Percentiles rank a stretch among this genome's conserved stretches.
These are phyloP conservation scores for Alaudala cheleensis DNA, from an alignment of 2,113 vertebrate genomes.

Conservation along the genomic window DNA sequence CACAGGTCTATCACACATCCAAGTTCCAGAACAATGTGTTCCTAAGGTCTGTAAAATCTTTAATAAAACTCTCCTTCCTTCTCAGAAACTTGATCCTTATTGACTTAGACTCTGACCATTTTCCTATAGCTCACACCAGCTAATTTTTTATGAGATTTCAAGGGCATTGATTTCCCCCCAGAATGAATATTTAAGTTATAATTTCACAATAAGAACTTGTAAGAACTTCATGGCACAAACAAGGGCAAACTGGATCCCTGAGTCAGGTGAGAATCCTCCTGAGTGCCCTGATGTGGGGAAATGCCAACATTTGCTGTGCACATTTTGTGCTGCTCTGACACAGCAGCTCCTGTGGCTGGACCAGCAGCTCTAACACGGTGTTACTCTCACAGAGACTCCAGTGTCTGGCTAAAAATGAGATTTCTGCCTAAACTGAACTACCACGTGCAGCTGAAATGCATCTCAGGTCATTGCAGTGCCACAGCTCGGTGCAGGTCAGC, in stretches of 20 bases:
- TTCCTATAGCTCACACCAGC: neutral
- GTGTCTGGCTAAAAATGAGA: neutral
- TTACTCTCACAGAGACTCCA: neutral
- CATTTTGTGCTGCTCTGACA: neutral
- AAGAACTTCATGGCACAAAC: neutral
- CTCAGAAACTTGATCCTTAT: neutral
- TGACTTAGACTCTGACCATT: neutral
- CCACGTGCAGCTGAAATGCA: neutral
- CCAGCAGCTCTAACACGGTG: accelerated
- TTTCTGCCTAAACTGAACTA: neutral
- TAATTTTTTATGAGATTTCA: neutral
- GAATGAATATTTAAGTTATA: neutral
- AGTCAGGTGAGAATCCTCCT: neutral
- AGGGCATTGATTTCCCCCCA: neutral
- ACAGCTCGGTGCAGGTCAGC: neutral
- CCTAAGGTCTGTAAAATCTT: slow-evolving; percentile 6
- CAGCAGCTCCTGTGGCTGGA: neutral
- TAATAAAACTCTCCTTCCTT: slow-evolving; percentile 14
- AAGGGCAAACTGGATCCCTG: neutral
- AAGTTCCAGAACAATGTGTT: neutral
- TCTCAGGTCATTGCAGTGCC: neutral
- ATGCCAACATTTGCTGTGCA: neutral
- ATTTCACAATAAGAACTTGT: neutral
- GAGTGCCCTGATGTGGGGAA: neutral
- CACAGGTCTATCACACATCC: neutral